Conservation (phyloP, 2,888 invertebrate species). For the Hirtodrosophila trivittata region DNA sequence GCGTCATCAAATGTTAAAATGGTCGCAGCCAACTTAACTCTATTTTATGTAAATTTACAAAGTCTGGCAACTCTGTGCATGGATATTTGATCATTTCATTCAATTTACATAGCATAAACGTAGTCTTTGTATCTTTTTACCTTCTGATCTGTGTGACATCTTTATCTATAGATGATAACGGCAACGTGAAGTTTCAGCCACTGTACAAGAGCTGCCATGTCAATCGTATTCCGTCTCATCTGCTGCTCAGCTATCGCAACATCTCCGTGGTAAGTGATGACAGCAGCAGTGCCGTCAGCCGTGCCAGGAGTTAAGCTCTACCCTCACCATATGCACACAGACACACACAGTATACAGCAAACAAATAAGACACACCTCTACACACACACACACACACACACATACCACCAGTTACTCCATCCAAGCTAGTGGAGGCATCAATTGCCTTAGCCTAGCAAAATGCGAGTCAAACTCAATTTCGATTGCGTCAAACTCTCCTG, state of each 20-base stretch:
- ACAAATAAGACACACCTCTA: conserved; percentile 6
- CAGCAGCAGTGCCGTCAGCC: conserved; percentile 42
- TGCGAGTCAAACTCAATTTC: conserved; percentile 53
- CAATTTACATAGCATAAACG: too few relatives aligned
- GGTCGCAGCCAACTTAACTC: too few relatives aligned
- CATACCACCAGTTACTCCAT: conserved; percentile 26
- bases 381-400: conserved; percentile 18
- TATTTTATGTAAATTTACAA: too few relatives aligned
- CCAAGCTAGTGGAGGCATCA: conserved; percentile 46
- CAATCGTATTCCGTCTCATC: conserved; percentile 88
- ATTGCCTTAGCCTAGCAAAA: conserved; percentile 26
- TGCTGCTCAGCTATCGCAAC: conserved; percentile 90
- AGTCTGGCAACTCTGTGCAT: too few relatives aligned
- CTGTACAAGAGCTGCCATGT: conserved; percentile 90
- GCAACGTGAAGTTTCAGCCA: conserved; percentile 88
- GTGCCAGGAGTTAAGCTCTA: conserved; percentile 42
- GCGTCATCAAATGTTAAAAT: too few relatives aligned
- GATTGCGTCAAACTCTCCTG: conserved; percentile 37
- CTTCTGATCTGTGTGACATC: conserved; percentile 55
- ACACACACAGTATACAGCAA: conserved; percentile 19
- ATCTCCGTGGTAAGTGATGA: conserved; percentile 88
- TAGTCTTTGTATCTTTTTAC: conserved; percentile 9
- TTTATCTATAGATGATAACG: conserved; percentile 86
- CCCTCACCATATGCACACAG: conserved; percentile 29
- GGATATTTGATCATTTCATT: too few relatives aligned